Conservation (phyloP, 2,113 vertebrate genomes). For the Pogona vitticeps region DNA sequence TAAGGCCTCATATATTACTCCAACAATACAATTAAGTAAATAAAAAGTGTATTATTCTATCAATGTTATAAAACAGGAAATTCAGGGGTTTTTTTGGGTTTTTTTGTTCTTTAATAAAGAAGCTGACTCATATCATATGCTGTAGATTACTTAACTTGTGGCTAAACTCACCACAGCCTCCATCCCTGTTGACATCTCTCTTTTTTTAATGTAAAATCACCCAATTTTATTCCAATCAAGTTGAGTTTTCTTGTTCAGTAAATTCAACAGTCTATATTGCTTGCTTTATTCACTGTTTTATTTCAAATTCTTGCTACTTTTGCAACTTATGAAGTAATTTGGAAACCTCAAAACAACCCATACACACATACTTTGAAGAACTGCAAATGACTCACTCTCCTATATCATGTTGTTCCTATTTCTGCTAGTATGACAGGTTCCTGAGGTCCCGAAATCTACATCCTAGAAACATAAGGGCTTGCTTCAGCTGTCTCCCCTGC, state of each 20-base stretch:
- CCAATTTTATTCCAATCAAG: constrained; percentile 56
- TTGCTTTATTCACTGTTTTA: constrained; percentile 47
- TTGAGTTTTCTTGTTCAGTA: constrained; percentile 45
- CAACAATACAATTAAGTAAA: too few relatives aligned
- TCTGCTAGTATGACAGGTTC: background rate
- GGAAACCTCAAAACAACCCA: constrained; percentile 14
- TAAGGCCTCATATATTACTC: too few relatives aligned
- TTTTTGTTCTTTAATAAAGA: too few relatives aligned
- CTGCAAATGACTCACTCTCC: too few relatives aligned
- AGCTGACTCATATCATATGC: too few relatives aligned
- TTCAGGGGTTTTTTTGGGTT: too few relatives aligned
- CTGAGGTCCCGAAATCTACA: background rate
- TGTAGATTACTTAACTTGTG: too few relatives aligned
- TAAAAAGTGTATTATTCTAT: too few relatives aligned
- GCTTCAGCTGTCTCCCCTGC: constrained; percentile 31
- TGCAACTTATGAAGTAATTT: constrained; percentile 35
- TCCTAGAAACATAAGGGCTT: constrained; percentile 16
- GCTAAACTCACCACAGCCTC: too few relatives aligned
- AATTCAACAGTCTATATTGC: background rate
- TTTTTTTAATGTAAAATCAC: constrained; percentile 57
- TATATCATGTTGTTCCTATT: constrained; percentile 17
- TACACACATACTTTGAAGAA: background rate
- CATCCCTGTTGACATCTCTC: constrained; percentile 33
- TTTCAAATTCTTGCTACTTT: background rate
- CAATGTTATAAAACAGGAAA: too few relatives aligned